Evolutionary conservation across 2,888 invertebrate genomes (phyloP).

Genomic region (Ennomos erosarius): DNA sequence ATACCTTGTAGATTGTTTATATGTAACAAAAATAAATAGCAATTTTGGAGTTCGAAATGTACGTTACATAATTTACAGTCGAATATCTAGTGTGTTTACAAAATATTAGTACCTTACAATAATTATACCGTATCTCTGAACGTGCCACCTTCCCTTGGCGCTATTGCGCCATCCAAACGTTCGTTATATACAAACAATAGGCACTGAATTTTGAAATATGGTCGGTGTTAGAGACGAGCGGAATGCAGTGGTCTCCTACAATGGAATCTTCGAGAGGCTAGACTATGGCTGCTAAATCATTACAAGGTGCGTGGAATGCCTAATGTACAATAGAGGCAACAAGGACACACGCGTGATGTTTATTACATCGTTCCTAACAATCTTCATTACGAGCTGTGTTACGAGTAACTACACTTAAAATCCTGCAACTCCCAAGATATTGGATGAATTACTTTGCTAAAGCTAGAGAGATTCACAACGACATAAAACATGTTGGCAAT

Average conservation of each 20-base stretch:
- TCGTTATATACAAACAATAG: slow-evolving; percentile 73
- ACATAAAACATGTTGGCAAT: slow-evolving; percentile 11
- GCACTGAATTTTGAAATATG: slow-evolving; percentile 71
- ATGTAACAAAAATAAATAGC: slow-evolving; percentile 72
- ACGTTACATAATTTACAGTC: slow-evolving; percentile 43
- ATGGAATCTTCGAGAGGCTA: slow-evolving; percentile 46
- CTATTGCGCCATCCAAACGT: slow-evolving; percentile 51
- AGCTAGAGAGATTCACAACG: slow-evolving; percentile 8
- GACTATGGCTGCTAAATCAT: slow-evolving; percentile 65
- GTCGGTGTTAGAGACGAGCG: slow-evolving; percentile 52
- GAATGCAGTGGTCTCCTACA: slow-evolving; percentile 45
- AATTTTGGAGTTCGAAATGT: slow-evolving; percentile 66
- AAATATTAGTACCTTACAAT: slow-evolving; percentile 69
- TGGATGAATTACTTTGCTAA: slow-evolving; percentile 9
- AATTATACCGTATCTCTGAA: slow-evolving; percentile 80
- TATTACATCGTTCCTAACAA: slow-evolving; percentile 37
- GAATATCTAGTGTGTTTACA: slow-evolving; percentile 67
- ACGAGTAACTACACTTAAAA: slow-evolving; percentile 9
- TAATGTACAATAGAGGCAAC: slow-evolving; percentile 61
- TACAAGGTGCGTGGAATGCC: slow-evolving; percentile 66
- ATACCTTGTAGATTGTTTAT: slow-evolving; percentile 48
- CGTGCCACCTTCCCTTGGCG: slow-evolving; percentile 51
- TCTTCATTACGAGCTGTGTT: slow-evolving; percentile 34
- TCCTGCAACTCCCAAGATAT: slow-evolving; percentile 7
- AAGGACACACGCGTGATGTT: slow-evolving; percentile 41